A percentile compares a stretch with the other conserved stretches of the same genome.
phyloP scores from a whole-genome alignment of 2,113 vertebrate genomes.

The Terrapene triunguis region DNA sequence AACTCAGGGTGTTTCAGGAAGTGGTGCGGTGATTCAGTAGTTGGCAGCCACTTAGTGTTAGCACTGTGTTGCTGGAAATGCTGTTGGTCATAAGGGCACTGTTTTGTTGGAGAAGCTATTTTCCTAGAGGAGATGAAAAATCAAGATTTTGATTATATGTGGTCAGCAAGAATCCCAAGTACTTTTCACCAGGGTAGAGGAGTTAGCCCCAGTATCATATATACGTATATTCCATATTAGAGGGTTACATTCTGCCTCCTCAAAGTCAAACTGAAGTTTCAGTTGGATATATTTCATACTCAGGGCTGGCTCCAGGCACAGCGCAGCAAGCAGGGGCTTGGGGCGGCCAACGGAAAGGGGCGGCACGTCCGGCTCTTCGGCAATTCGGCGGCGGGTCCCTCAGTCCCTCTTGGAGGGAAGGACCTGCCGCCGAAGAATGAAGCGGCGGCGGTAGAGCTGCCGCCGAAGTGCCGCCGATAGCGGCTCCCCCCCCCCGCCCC shows the following conservation, averaged over 20 bases:
- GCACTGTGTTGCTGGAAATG: neutral
- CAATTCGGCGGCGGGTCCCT: too few species aligned
- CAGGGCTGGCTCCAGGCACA: too few species aligned
- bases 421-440: too few species aligned
- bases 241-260: neutral
- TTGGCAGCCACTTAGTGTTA: neutral
- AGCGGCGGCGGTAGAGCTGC: too few species aligned
- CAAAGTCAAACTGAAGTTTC: neutral
- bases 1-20: neutral
- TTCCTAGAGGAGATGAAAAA: neutral
- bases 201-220: neutral
- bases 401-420: too few species aligned
- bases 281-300: neutral
- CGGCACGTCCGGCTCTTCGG: too few species aligned
- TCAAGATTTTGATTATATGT: neutral
- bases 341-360: too few species aligned
- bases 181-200: neutral
- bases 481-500: too few species aligned
- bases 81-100: neutral
- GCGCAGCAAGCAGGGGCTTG: too few species aligned
- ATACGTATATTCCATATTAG: rapidly evolving
- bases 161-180: neutral
- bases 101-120: neutral
- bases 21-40: neutral
- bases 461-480: too few species aligned